Base-by-base conservation (phyloP, 2,113 vertebrate species). In the Cebus imitator region DNA sequence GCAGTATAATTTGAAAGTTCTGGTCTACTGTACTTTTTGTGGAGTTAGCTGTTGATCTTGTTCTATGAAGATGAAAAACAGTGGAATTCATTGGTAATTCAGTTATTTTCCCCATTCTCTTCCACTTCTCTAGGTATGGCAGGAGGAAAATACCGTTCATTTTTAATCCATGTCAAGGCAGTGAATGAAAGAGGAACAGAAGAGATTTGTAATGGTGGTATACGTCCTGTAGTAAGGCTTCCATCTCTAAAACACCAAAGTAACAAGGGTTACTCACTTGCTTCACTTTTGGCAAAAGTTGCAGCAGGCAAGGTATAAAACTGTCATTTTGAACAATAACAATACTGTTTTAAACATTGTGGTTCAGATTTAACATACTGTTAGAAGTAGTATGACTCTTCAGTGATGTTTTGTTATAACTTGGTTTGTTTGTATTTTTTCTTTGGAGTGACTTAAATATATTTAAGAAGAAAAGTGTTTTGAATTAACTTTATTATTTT, bases 91-190 rank as follows among this genome's bases (percentile, higher is more conserved):
- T 93, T 93, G 18, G 30, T 91, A 79, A 58, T 91, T 96, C 12
- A 92, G 0, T 97, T 79, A 37, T 82, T 75, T 89, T 96, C 68
- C 5, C 40, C 25, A 12, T 86, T 92, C 40, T 95, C 4, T 1
- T 4, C 27, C 25, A 21, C 13, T 70, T 1, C 25, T 98, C 0
- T 96, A 99, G 99, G 99, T 87, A 99, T 99, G 99, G 99, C 99
- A 50, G 99, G 99, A 98, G 99, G 99, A 91, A 99, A 99, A 98
- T 99, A 99, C 72, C 99, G 99, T 89, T 99, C 99, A 0, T 99
- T 99, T 98, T 99, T 99, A 99, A 99, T 99, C 95, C 99, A 99
- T 78, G 99, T 99, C 72, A 99, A 99, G 98, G 99, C 99, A 43
- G 99, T 99, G 95, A 99, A 99, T 97, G 99, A 99, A 97, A 99